Evolutionary conservation across 2,113 vertebrate species (phyloP).

Genomic region (Dicrurus megarhynchus): DNA sequence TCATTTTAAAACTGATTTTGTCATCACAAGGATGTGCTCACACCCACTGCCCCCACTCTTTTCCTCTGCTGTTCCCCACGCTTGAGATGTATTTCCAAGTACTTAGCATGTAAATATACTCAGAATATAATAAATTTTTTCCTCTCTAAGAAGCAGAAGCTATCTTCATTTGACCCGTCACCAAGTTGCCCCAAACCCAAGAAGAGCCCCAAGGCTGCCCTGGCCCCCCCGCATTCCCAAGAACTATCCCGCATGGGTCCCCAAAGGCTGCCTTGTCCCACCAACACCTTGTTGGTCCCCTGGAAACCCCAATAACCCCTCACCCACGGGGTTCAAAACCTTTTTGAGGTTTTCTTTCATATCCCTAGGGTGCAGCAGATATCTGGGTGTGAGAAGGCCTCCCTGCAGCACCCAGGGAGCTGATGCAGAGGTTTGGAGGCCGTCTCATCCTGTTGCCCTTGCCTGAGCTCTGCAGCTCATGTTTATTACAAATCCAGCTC

Average conservation of each 20-base stretch:
- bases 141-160: not conserved
- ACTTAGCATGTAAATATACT: not conserved
- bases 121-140: not conserved
- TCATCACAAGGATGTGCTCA: not conserved
- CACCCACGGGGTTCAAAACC: not conserved
- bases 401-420: not conserved
- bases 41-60: not conserved
- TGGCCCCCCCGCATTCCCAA: not conserved
- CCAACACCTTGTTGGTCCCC: not conserved
- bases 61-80: not conserved
- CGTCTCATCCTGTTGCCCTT: not conserved
- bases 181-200: not conserved
- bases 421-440: not conserved
- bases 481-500: constrained; percentile 6
- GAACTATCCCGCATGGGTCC: not conserved
- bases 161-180: not conserved
- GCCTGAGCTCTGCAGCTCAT: not conserved
- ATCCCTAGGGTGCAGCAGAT: rapidly evolving
- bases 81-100: not conserved
- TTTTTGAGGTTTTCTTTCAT: not conserved
- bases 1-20: not conserved
- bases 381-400: not conserved
- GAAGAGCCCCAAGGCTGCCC: not conserved
- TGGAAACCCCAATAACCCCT: not conserved
- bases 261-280: not conserved